These are phyloP conservation scores for Diphyllodes magnificus DNA, from an alignment of 2,113 vertebrate species.

Conservation along the genomic window DNA sequence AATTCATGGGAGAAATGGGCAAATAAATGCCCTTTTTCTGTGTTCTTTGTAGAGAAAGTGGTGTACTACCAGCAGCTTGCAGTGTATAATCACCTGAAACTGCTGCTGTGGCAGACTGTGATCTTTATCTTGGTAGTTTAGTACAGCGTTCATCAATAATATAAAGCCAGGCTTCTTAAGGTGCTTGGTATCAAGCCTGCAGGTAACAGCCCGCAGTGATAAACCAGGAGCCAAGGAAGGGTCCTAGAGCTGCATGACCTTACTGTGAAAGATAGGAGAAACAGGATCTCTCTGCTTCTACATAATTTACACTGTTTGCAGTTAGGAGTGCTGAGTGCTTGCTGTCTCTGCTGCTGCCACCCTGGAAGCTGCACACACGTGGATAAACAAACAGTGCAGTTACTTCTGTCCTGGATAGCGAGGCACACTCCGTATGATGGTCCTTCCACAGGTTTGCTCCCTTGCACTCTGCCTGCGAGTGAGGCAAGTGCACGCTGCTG, in stretches of 20 bases:
- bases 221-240: background rate
- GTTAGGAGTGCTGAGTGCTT: background rate
- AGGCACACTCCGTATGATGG: rapidly evolving
- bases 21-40: background rate
- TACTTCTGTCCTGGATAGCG: background rate
- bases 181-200: background rate
- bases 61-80: background rate
- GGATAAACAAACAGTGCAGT: background rate
- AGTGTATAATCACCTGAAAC: background rate
- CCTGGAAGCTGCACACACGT: background rate
- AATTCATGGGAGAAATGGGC: background rate
- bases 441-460: background rate
- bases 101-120: background rate
- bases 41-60: background rate
- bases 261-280: background rate
- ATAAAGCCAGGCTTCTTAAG: background rate
- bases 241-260: background rate
- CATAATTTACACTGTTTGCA: background rate
- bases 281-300: background rate
- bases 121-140: background rate
- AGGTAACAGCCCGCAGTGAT: background rate
- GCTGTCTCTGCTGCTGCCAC: background rate
- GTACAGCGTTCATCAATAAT: background rate
- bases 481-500: background rate
- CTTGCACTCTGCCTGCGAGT: background rate